Evolutionary conservation across 2,888 invertebrate species (phyloP).

Genomic region (Venustoraphidia nigricollis): DNA sequence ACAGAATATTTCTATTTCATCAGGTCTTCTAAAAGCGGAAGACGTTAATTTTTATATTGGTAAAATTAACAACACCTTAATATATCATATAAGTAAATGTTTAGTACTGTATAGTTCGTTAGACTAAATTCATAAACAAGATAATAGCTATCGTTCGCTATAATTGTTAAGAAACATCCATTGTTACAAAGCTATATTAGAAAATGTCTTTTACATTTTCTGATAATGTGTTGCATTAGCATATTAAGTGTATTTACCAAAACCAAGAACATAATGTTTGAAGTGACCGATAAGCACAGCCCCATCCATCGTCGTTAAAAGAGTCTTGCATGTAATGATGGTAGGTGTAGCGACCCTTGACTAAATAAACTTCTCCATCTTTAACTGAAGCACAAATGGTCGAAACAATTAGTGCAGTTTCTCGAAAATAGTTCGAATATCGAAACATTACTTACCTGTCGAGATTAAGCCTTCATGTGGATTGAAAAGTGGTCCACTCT

Average conservation of each 20-base stretch:
- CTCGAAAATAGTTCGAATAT: no score
- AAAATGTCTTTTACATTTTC: neutral
- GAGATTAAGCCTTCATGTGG: constrained; percentile 50
- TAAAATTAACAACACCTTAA: no score
- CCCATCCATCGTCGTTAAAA: constrained; percentile 97
- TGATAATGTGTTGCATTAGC: neutral
- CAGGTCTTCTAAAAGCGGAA: no score
- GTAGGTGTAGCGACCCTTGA: constrained; percentile 81
- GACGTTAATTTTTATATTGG: no score
- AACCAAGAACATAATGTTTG: constrained; percentile 97
- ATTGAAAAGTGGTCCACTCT: constrained; percentile 42
- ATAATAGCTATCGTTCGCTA: no score
- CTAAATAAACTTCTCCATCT: constrained; percentile 37
- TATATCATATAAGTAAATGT: no score
- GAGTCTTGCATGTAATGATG: constrained; percentile 94
- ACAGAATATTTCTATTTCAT: no score
- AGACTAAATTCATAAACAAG: no score
- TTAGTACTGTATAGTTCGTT: no score
- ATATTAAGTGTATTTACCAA: constrained; percentile 28
- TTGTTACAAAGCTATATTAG: no score
- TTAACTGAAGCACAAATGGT: constrained; percentile 11
- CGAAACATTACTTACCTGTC: constrained; percentile 20
- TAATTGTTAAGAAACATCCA: no score
- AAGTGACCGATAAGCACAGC: constrained; percentile 94
- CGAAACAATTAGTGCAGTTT: no score